A percentile compares a stretch with the other conserved stretches of the same genome.
Evolutionary conservation across 2,888 invertebrate species (phyloP).

Genomic region (Melanostoma mellinum): DNA sequence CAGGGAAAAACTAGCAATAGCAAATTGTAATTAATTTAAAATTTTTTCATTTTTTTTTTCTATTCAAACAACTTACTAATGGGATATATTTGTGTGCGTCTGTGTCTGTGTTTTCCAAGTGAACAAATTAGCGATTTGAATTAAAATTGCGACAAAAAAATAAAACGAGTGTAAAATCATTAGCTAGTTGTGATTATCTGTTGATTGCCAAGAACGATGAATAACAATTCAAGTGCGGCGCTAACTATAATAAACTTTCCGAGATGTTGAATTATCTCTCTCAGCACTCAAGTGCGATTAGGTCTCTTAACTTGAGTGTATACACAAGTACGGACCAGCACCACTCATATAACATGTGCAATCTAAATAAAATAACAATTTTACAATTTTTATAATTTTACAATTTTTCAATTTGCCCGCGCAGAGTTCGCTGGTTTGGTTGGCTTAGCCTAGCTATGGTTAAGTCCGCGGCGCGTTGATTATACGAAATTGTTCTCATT

Average conservation of each 20-base stretch:
- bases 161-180: constrained; percentile 52
- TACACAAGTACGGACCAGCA: constrained; percentile 17
- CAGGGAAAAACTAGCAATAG: background rate
- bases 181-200: constrained; percentile 61
- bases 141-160: constrained; percentile 37
- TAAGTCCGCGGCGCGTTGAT: constrained; percentile 45
- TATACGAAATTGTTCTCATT: constrained; percentile 47
- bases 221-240: constrained; percentile 61
- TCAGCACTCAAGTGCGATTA: constrained; percentile 6
- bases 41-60: constrained; percentile 11
- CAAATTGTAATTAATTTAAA: constrained; percentile 64
- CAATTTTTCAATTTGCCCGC: constrained; percentile 55
- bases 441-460: background rate
- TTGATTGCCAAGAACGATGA: constrained; percentile 48
- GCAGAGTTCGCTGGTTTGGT: background rate
- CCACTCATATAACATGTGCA: constrained; percentile 1
- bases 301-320: constrained; percentile 9
- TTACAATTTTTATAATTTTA: constrained; percentile 61
- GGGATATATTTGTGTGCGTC: background rate
- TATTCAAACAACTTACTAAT: background rate
- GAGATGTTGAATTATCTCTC: constrained; percentile 46
- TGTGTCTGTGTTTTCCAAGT: background rate
- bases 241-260: constrained; percentile 58
- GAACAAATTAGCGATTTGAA: constrained; percentile 66
- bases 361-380: constrained; percentile 65